These are phyloP conservation scores for Platichthys flesus DNA, from an alignment of 2,113 vertebrate species.

Conservation along the genomic window DNA sequence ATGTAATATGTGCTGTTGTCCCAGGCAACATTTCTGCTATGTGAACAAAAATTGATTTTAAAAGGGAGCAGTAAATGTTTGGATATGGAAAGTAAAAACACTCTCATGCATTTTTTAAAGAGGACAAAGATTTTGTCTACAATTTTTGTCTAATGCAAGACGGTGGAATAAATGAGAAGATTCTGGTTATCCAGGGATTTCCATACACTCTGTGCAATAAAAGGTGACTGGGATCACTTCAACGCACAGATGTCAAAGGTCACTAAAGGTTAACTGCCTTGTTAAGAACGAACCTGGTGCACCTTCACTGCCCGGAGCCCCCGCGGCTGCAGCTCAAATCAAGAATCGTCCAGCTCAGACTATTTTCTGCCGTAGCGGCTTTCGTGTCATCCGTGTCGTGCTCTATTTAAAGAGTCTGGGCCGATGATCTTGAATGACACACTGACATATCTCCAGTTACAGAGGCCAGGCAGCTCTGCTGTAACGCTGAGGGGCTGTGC, in stretches of 20 bases:
- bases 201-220: neutral
- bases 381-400: constrained; percentile 51
- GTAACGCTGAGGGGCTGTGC: constrained; percentile 23
- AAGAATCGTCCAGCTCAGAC: constrained; percentile 29
- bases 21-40: constrained; percentile 63
- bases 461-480: constrained; percentile 44
- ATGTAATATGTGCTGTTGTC: constrained; percentile 71
- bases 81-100: neutral
- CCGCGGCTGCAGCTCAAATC: neutral
- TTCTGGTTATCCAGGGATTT: no score
- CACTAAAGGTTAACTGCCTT: constrained; percentile 8
- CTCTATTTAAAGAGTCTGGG: constrained; percentile 73
- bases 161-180: neutral
- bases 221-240: neutral
- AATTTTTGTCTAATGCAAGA: neutral
- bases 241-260: constrained; percentile 25
- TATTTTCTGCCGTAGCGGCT: constrained; percentile 55
- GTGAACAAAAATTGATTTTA: constrained; percentile 37
- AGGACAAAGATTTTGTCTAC: neutral
- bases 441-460: constrained; percentile 80
- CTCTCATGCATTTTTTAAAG: neutral
- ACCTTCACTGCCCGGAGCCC: constrained; percentile 1
- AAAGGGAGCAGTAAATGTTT: constrained; percentile 25
- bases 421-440: constrained; percentile 69
- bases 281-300: constrained; percentile 1